Evolutionary conservation across 2,888 invertebrate genomes (phyloP).

Genomic region (Hydrotaea cyrtoneurina): DNA sequence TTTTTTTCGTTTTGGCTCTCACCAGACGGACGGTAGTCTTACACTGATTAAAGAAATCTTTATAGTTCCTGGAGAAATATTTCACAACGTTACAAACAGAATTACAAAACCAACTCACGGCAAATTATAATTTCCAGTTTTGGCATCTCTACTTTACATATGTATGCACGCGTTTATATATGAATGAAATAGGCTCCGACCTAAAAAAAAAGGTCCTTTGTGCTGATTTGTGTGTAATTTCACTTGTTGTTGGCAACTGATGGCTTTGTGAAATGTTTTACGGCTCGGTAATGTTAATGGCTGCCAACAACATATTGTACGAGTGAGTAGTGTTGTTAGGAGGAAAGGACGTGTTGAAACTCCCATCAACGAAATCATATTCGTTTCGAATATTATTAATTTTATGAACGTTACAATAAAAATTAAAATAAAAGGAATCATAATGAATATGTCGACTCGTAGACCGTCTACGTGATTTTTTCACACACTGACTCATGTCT

Average conservation of each 20-base stretch:
- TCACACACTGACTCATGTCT: neutral
- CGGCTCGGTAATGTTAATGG: slow-evolving; percentile 11
- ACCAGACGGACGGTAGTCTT: too few relatives aligned
- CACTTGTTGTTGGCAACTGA: neutral
- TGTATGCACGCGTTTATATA: neutral
- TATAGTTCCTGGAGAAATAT: too few relatives aligned
- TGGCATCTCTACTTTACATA: neutral
- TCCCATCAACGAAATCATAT: neutral
- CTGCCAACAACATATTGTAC: neutral
- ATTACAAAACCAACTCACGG: too few relatives aligned
- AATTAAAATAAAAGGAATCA: slow-evolving; percentile 1
- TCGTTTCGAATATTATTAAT: slow-evolving; percentile 1
- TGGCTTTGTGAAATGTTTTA: slow-evolving; percentile 16
- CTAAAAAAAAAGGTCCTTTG: slow-evolving; percentile 12
- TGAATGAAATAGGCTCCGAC: neutral
- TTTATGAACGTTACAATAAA: neutral
- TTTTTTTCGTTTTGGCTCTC: too few relatives aligned
- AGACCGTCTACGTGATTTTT: slow-evolving; percentile 15
- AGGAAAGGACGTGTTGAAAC: neutral
- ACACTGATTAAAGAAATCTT: too few relatives aligned
- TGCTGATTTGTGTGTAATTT: slow-evolving; percentile 29
- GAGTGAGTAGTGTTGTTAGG: neutral
- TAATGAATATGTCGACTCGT: slow-evolving; percentile 1
- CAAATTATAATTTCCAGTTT: too few relatives aligned
- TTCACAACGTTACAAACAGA: neutral